Evolutionary conservation across 1,140 invertebrate species (phyloP), one percentile per base, ranked within the genome.

Genomic region (Nymphalis io): DNA sequence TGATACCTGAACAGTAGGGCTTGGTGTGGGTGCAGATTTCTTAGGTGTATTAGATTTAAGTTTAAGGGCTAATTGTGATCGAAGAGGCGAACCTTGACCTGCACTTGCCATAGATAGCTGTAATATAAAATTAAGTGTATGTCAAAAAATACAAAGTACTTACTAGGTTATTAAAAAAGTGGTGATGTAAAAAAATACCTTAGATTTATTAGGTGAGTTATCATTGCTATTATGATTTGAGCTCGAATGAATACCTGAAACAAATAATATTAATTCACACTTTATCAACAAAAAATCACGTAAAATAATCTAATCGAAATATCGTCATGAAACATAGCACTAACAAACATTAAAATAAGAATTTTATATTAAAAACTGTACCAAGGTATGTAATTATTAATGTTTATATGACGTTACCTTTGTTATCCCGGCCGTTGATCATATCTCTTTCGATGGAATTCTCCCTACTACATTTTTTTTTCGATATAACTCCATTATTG

Each of bases 41-140:
- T 92, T 93, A 53, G 93, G 90, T 53, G 92, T 90, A 66, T 93
- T 90, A 69, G 90, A 89, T 89, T 93, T 94, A 59, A 95, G 84
- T 90, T 95, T 95, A 60, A 95, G 87, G 53, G 93, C 94, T 69
- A 95, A 86, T 84, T 94, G 93, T 40, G 94, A 93, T 71, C 94
- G 83, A 55, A 94, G 82, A 44, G 94, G 94, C 13, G 94, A 95
- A 18, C 94, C 94, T 78, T 93, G 92, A 16, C 93, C 93, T 65
- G 93, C 93, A 74, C 90, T 90, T 23, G 90, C 82, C 81, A 92
- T 87, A 40, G 84, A 78, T 66, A 90, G 70, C 91, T 92, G 71
- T 46, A 84, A 87, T 68, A n/a, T 15, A 60, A 60, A 48, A 16
- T 16, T 48, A 53, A 21, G 12, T 53, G 8, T 0, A 21, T 21